Percentiles rank a stretch among this genome's conserved stretches.
Evolutionary conservation across 2,797 vertebrate genomes (phyloP).

Genomic region (Sparus aurata): DNA sequence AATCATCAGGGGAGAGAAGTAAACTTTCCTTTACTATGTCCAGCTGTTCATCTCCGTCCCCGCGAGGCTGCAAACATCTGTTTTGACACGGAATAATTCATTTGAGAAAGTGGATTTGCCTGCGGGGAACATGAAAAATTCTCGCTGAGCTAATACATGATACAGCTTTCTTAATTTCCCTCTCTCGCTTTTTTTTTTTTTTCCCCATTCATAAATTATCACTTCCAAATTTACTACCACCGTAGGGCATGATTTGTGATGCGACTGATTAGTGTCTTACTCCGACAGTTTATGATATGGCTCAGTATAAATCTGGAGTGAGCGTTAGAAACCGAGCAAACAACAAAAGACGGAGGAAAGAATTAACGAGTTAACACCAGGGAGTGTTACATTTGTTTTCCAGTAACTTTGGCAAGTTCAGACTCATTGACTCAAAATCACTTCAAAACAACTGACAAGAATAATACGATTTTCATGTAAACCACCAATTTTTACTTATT

Average conservation of each 20-base stretch:
- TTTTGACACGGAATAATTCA: conserved; percentile 40
- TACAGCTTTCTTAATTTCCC: conserved; percentile 37
- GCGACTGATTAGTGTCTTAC: conserved; percentile 32
- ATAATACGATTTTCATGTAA: neutral
- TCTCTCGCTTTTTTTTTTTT: conserved; percentile 18
- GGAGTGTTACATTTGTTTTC: neutral
- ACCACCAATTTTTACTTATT: neutral
- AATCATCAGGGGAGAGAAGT: conserved; percentile 8
- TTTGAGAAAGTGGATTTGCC: conserved; percentile 23
- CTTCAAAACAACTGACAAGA: neutral
- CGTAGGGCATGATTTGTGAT: conserved; percentile 36
- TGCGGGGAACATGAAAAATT: conserved; percentile 36
- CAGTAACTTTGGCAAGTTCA: neutral
- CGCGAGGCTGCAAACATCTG: conserved; percentile 47
- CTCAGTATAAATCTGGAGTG: neutral
- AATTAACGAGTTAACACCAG: neutral
- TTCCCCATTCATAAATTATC: conserved; percentile 51
- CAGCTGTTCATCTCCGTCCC: conserved; percentile 44
- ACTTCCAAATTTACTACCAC: conserved; percentile 41
- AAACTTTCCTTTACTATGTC: conserved; percentile 28
- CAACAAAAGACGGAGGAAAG: neutral
- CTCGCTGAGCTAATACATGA: conserved; percentile 7
- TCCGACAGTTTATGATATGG: conserved; percentile 10
- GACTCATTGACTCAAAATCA: neutral
- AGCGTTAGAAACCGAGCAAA: conserved; percentile 10